phyloP scores from a whole-genome alignment of 2,113 vertebrate species.

The Rhineura floridana region DNA sequence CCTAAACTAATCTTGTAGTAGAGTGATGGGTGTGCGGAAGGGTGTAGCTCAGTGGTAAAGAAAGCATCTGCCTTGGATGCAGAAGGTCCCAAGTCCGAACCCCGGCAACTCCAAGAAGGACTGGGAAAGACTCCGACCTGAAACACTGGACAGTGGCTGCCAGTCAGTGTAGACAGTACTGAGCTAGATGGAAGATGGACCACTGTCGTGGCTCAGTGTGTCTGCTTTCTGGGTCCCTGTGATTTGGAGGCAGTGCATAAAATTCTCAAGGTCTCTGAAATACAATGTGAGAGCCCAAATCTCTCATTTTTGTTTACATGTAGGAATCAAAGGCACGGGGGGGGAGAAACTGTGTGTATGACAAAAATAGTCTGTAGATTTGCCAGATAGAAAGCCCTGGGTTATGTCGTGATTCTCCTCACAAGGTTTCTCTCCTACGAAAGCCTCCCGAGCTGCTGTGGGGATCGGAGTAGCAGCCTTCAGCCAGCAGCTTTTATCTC shows the following conservation, averaged over 20 bases:
- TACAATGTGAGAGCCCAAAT: background rate
- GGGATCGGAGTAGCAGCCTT: background rate
- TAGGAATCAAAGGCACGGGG: background rate
- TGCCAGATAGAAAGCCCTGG: background rate
- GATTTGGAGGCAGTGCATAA: background rate
- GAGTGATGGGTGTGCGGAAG: background rate
- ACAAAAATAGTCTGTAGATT: constrained; percentile 15
- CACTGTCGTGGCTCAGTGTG: too few species aligned
- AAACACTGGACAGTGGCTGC: too few species aligned
- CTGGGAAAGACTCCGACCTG: too few species aligned
- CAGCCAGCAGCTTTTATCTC: too few species aligned
- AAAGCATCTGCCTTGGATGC: too few species aligned
- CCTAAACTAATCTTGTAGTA: background rate
- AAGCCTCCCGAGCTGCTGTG: background rate
- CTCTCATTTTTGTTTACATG: constrained; percentile 12
- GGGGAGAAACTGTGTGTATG: background rate
- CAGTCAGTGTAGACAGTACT: too few species aligned
- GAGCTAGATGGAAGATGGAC: too few species aligned
- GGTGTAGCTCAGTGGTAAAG: too few species aligned
- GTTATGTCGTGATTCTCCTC: background rate
- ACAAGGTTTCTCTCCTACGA: constrained; percentile 9
- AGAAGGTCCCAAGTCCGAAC: too few species aligned
- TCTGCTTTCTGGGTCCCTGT: too few species aligned
- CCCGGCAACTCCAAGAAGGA: too few species aligned
- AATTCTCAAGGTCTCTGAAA: background rate